Percentiles rank a stretch among this genome's conserved stretches.
Evolutionary conservation across 2,797 vertebrate species (phyloP).

Genomic region (Labroides dimidiatus): DNA sequence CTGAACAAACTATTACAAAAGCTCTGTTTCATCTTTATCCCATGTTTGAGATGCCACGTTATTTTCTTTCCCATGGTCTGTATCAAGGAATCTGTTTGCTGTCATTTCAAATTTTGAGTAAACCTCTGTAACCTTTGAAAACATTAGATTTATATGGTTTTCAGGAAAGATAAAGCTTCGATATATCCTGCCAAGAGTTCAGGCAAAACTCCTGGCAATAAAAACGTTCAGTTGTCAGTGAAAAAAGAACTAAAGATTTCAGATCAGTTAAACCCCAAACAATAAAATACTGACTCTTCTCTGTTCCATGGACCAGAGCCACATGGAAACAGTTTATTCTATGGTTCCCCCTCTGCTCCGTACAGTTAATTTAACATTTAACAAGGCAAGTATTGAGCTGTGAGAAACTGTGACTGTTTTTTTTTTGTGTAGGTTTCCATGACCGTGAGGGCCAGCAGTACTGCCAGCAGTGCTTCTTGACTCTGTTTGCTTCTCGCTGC

Average conservation of each 20-base stretch:
- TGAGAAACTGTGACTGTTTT: slow-evolving; percentile 9
- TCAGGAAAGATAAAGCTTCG: neutral
- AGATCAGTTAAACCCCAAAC: slow-evolving; percentile 7
- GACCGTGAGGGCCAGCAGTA: slow-evolving; percentile 93
- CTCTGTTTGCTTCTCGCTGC: slow-evolving; percentile 92
- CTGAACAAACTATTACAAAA: neutral
- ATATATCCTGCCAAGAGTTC: neutral
- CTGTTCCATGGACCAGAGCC: slow-evolving; percentile 3
- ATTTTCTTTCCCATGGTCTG: neutral
- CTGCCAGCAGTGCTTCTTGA: slow-evolving; percentile 92
- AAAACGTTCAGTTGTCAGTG: too few relatives aligned
- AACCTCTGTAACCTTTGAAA: too few relatives aligned
- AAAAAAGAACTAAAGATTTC: too few relatives aligned
- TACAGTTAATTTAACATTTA: slow-evolving; percentile 13
- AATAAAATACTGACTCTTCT: slow-evolving; percentile 10
- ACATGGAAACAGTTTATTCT: neutral
- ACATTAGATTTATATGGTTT: neutral
- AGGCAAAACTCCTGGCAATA: neutral
- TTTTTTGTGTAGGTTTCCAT: slow-evolving; percentile 87
- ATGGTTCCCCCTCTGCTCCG: neutral
- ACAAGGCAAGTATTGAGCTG: slow-evolving; percentile 18
- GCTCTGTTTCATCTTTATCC: neutral
- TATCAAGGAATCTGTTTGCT: neutral
- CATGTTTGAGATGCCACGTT: neutral
- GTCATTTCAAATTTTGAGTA: neutral